phyloP scores from a whole-genome alignment of 2,888 invertebrate species.

The Entomobrya multifasciata region DNA sequence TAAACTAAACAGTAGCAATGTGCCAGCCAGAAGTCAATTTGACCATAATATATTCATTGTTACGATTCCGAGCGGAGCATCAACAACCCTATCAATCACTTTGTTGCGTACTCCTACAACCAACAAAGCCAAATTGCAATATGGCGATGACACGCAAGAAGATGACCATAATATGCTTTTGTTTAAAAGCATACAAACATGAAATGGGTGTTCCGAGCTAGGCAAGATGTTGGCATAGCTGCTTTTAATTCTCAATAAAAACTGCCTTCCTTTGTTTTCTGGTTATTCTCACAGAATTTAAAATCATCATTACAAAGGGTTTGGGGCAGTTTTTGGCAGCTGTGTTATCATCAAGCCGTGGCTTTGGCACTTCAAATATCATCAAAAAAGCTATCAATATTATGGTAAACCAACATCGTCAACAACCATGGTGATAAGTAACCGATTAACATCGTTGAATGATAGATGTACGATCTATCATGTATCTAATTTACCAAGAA shows the following conservation, averaged over 20 bases:
- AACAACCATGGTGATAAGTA: too few species aligned
- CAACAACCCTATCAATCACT: constrained; percentile 20
- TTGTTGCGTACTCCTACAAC: background rate
- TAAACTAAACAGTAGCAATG: background rate
- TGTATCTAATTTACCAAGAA: background rate
- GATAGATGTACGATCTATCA: too few species aligned
- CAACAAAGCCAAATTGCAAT: background rate
- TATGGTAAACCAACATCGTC: background rate
- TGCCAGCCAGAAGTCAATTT: background rate
- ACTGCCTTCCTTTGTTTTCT: constrained; percentile 26
- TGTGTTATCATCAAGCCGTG: constrained; percentile 78
- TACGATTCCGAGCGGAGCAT: background rate
- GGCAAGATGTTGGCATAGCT: constrained; percentile 80
- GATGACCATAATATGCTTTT: background rate
- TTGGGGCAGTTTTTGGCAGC: constrained; percentile 72
- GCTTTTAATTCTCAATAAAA: constrained; percentile 53
- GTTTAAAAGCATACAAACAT: too few species aligned
- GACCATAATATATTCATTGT: too few species aligned
- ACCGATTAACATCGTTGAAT: too few species aligned
- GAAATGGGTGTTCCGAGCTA: constrained; percentile 68
- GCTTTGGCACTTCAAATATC: constrained; percentile 66
- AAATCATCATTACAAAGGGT: constrained; percentile 20
- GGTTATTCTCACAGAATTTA: constrained; percentile 49
- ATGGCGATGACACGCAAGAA: background rate
- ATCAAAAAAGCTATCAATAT: background rate